Evolutionary conservation across 2,113 vertebrate genomes (phyloP), one percentile per base, ranked within the genome.

Genomic region (Phyllostomus discolor): DNA sequence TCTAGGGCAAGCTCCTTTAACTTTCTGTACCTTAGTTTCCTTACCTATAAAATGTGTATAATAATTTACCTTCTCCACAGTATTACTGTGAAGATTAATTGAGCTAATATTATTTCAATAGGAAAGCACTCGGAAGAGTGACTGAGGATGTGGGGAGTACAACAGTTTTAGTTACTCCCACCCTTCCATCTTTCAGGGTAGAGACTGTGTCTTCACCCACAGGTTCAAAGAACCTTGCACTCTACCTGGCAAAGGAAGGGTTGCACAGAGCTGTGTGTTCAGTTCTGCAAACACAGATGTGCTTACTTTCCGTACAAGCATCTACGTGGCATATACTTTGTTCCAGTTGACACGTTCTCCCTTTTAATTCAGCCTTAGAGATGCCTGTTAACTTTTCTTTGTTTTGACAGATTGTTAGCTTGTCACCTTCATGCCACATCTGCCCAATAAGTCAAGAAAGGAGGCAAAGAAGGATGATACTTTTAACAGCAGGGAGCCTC

Each of bases 381-480:
- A 84, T 67, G 66, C 80, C 92, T 81, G 52, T 96, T 95, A 95
- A 87, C 70, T 95, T 85, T 90, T 92, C 84, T 95, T 97, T 97
- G 90, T 97, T 97, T 96, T 97, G 97, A 97, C 46, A 88, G 88
- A 84, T 81, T 81, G 95, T 95, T 90, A 78, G 70, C 52, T 94
- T 97, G 92, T 96, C 90, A 97, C 85, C 84, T 95, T 92, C 20
- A 84, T 96, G 76, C 52, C 85, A 90, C 80, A 52, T 76, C 57
- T 95, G 43, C 38, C 84, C 9, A 33, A 72, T 88, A 92, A 80
- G 41, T 82, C 96, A 96, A 76, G 59, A 97, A 92, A 92, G 10
- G 76, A 96, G 31, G 83, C 72, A 35, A 81, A 48, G 83, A 84
- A 92, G 50, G 15, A 48, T 79, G 85, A 64, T 82, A 88, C 46